phyloP scores from a whole-genome alignment of 2,797 vertebrate genomes.

The Hypotaenidia philippensis region DNA sequence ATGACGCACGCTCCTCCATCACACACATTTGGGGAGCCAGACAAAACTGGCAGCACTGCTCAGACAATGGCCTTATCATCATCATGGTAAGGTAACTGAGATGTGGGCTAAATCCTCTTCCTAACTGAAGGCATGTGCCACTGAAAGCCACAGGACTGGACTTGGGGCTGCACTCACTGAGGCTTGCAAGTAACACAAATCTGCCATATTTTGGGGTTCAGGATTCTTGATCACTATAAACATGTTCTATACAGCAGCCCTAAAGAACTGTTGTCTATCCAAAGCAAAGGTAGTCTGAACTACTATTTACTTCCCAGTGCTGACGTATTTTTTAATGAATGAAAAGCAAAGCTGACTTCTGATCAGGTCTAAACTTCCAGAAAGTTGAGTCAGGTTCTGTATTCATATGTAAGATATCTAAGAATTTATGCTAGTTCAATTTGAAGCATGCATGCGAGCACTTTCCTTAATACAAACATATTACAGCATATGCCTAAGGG shows the following conservation, averaged over 20 bases:
- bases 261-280: background rate
- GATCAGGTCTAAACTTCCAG: background rate
- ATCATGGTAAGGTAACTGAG: background rate
- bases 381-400: background rate
- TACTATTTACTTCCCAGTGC: background rate
- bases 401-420: background rate
- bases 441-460: background rate
- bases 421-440: background rate
- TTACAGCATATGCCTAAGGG: background rate
- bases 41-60: background rate
- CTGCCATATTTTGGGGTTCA: background rate
- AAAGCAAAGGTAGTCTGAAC: background rate
- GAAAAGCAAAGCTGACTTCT: background rate
- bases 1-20: background rate
- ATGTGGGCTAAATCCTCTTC: background rate
- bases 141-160: background rate
- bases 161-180: background rate
- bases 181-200: background rate
- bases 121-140: background rate
- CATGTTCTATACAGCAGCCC: fast-evolving
- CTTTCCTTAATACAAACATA: background rate
- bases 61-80: background rate
- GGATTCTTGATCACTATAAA: background rate
- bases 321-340: background rate
- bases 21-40: background rate